Evolutionary conservation across 2,113 vertebrate species (phyloP), one percentile per base, ranked within the genome.

Genomic region (Thomomys bottae): DNA sequence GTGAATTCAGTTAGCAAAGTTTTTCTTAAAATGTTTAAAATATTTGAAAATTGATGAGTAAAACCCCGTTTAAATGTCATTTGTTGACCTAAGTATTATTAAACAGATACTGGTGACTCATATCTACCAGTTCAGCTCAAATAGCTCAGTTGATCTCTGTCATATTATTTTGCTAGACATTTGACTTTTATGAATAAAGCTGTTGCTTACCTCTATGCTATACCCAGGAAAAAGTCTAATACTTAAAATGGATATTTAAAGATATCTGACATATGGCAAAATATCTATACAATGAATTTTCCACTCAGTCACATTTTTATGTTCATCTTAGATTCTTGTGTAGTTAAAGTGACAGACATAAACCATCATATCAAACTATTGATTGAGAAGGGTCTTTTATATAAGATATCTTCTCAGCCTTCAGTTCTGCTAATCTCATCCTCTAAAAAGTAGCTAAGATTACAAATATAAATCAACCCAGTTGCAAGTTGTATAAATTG

Each of bases 161-260:
- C 11, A 54, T 9, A 38, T 63, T 72, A 20, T 23, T 81, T 66
- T 75, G 17, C 21, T 64, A 64, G 36, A 11, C 20, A 80, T 68
- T 81, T 68, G 72, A 87, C 18, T 38, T 63, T 30, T 61, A 79
- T 40, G 57, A 77, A 7, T 11, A n/a, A 18, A 28, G 17, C 34
- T 23, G n/a, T n/a, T 7, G 9, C 15, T 18, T 88, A 59, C 2
- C 1, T 18, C 88, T 26, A 57, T 20, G 20, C 6, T 40, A 87
- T 28, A n/a, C 7, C 36, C 18, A 54, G 17, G n/a, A 87, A 57
- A 72, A 87, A 79, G 54, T 3, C 1, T 24, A 38, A 59, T 1
- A 54, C 42, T 70, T 70, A 38, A n/a, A 84, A 24, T 12, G 34
- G 12, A 75, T 57, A 92, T 75, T 94, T 87, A 75, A 91, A 61